Conservation (phyloP, 2,113 vertebrate genomes). For the Saccopteryx bilineata region DNA sequence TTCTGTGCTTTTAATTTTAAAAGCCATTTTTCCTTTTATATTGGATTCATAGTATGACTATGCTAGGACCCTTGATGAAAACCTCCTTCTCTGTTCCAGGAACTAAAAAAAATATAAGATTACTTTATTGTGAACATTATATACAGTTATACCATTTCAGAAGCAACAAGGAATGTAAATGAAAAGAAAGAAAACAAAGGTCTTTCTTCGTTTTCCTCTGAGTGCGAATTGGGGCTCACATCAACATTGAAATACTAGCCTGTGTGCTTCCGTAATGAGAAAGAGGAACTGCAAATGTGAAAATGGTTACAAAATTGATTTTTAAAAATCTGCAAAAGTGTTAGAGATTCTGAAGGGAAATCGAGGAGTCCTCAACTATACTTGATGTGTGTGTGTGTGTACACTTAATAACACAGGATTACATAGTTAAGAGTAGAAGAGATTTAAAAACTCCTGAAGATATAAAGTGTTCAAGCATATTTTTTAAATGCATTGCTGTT, state of each 20-base stretch:
- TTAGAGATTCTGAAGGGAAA: slow-evolving; percentile 32
- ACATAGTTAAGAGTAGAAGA: not conserved
- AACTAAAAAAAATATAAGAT: not conserved
- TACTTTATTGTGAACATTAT: not conserved
- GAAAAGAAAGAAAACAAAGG: not conserved
- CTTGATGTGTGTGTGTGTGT: not conserved
- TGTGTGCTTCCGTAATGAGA: not conserved
- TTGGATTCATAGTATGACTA: not conserved
- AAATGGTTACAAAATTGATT: slow-evolving; percentile 29
- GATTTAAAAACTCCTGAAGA: not conserved
- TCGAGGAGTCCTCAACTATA: not conserved
- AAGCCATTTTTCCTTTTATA: not conserved
- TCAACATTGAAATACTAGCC: not conserved
- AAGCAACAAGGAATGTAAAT: not conserved
- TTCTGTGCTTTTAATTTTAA: not conserved
- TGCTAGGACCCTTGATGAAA: not conserved
- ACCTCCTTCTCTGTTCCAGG: not conserved
- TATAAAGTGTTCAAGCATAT: not conserved
- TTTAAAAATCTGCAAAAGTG: slow-evolving; percentile 22
- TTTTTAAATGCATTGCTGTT: slow-evolving; percentile 15
- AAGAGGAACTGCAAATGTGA: slow-evolving; percentile 23
- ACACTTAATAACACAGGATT: not conserved
- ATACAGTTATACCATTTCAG: not conserved
- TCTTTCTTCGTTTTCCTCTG: not conserved
- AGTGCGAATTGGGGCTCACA: not conserved